Evolutionary conservation across 2,888 invertebrate genomes (phyloP).

Genomic region (Oligia latruncula): DNA sequence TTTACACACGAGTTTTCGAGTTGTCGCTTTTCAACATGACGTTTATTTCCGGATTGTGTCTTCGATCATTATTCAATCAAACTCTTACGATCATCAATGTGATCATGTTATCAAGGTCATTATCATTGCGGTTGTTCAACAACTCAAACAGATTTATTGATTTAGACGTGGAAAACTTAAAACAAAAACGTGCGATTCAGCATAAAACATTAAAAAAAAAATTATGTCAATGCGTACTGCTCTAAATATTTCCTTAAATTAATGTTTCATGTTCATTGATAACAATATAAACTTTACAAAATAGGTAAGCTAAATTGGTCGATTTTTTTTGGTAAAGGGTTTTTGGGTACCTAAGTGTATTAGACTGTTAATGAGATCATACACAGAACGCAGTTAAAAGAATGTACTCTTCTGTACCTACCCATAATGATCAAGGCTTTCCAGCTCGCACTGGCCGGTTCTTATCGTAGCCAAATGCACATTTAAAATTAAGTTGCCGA

Average conservation of each 20-base stretch:
- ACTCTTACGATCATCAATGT: slow-evolving; percentile 4
- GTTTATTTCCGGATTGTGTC: slow-evolving; percentile 8
- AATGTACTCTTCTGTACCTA: neutral
- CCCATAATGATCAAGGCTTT: neutral
- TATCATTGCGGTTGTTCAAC: slow-evolving; percentile 15
- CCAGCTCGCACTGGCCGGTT: neutral
- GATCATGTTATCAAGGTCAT: slow-evolving; percentile 29
- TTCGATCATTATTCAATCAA: slow-evolving; percentile 6
- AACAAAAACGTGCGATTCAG: neutral
- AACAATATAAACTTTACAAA: neutral
- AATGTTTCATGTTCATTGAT: neutral
- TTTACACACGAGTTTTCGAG: neutral
- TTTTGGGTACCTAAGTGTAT: neutral
- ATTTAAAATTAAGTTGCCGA: slow-evolving; percentile 1
- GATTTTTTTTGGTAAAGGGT: neutral
- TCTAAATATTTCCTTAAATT: neutral
- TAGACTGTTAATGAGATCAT: neutral
- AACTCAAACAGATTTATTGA: slow-evolving; percentile 15
- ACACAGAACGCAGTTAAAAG: neutral
- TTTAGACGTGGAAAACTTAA: neutral
- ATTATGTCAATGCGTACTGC: neutral
- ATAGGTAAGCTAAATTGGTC: neutral
- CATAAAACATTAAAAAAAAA: neutral
- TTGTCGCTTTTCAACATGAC: neutral
- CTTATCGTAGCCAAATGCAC: slow-evolving; percentile 14